phyloP scores from a whole-genome alignment of 2,797 vertebrate species.

The Poeciliopsis gracilis region DNA sequence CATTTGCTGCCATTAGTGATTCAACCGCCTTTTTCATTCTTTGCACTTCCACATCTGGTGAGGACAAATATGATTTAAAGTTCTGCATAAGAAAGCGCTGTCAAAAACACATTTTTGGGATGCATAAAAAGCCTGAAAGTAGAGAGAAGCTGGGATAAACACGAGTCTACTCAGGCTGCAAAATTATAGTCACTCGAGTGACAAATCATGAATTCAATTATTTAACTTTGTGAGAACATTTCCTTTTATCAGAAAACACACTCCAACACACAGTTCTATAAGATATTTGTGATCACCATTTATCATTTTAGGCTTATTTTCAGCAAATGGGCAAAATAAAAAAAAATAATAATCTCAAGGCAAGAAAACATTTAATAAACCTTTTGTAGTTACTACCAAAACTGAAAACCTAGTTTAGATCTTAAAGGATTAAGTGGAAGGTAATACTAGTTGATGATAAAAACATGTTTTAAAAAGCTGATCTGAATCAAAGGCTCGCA shows the following conservation, averaged over 20 bases:
- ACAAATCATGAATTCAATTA: constrained; percentile 7
- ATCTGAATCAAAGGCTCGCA: background rate
- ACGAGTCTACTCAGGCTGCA: constrained; percentile 12
- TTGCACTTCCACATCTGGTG: constrained; percentile 93
- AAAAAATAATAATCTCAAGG: background rate
- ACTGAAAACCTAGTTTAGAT: background rate
- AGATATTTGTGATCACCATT: background rate
- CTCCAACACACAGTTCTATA: background rate
- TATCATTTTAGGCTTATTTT: background rate
- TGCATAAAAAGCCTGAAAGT: constrained; percentile 24
- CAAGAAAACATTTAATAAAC: background rate
- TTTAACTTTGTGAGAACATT: constrained; percentile 38
- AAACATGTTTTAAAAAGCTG: background rate
- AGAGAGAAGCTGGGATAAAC: background rate
- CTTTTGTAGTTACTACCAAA: background rate
- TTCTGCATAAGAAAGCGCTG: constrained; percentile 7
- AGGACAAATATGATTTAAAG: constrained; percentile 25
- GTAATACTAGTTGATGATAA: background rate
- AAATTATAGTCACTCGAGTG: constrained; percentile 15
- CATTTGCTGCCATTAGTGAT: constrained; percentile 95
- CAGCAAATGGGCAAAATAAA: background rate
- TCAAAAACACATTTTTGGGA: background rate
- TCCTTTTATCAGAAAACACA: constrained; percentile 45
- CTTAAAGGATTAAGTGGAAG: background rate
- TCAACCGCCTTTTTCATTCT: constrained; percentile 98